Conservation (phyloP, 2,113 vertebrate genomes). For the Elanoides forficatus region DNA sequence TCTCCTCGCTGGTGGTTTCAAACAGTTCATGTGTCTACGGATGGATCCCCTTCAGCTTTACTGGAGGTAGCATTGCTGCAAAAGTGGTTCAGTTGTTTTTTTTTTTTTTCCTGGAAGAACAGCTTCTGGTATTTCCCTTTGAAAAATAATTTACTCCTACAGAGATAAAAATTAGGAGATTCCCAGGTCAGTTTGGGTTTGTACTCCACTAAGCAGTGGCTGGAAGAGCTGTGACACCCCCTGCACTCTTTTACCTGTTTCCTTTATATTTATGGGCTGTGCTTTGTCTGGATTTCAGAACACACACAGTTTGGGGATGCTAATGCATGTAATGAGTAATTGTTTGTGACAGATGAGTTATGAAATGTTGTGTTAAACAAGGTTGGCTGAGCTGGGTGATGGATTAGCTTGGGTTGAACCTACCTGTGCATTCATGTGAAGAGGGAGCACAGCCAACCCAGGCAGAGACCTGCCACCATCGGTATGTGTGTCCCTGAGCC, state of each 20-base stretch:
- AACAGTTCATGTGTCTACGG: not conserved
- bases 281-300: not conserved
- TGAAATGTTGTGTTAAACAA: not conserved
- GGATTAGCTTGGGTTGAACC: not conserved
- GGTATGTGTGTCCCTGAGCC: not conserved
- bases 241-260: not conserved
- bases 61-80: not conserved
- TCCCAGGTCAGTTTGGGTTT: not conserved
- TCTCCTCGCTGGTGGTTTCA: not conserved
- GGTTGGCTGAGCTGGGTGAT: not conserved
- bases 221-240: not conserved
- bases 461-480: not conserved
- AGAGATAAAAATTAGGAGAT: not conserved
- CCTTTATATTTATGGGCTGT: not conserved
- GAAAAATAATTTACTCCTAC: not conserved
- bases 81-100: not conserved
- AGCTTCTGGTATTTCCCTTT: not conserved
- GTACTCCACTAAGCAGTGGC: not conserved
- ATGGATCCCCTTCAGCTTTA: not conserved
- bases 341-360: not conserved
- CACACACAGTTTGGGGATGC: not conserved
- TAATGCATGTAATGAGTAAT: not conserved
- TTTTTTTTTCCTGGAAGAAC: not conserved
- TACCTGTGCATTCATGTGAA: not conserved
- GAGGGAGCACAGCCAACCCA: not conserved